A percentile compares a stretch with the other conserved stretches of the same genome.
Evolutionary conservation across 2,113 vertebrate genomes (phyloP).

Genomic region (Agapornis roseicollis): DNA sequence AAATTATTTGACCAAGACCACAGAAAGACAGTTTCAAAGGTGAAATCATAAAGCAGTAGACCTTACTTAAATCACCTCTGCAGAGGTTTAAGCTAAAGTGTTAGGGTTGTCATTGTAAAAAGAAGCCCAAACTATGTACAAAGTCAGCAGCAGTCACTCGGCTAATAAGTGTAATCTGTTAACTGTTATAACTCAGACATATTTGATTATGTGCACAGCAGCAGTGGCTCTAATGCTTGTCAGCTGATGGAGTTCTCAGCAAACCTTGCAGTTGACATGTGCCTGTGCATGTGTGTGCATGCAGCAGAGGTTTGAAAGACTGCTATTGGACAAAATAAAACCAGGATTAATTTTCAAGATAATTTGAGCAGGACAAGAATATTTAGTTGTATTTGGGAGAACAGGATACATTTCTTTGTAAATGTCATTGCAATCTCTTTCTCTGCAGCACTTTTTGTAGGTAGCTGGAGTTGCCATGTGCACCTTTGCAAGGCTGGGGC

Average conservation of each 20-base stretch:
- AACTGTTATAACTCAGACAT: background rate
- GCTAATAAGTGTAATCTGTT: slow-evolving; percentile 52
- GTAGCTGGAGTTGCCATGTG: background rate
- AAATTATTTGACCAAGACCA: background rate
- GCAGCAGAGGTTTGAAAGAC: background rate
- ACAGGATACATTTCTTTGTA: background rate
- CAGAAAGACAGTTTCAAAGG: slow-evolving; percentile 16
- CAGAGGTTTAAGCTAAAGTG: slow-evolving; percentile 22
- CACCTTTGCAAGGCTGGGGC: background rate
- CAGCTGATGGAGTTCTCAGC: background rate
- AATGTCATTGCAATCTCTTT: background rate
- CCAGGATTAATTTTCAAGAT: background rate
- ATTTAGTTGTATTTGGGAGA: background rate
- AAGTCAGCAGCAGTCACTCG: slow-evolving; percentile 2
- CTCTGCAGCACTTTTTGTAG: background rate
- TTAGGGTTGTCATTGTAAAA: slow-evolving; percentile 13
- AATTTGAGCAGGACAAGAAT: background rate
- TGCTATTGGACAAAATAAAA: background rate
- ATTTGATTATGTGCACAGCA: background rate
- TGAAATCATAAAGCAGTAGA: slow-evolving; percentile 13
- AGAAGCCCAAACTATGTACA: background rate
- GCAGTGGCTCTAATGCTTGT: background rate
- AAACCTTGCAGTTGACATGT: background rate
- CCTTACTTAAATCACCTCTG: slow-evolving; percentile 31
- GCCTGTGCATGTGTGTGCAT: no score